Conservation (phyloP, 2,113 vertebrate genomes). For the Poeciliopsis prolifica region DNA sequence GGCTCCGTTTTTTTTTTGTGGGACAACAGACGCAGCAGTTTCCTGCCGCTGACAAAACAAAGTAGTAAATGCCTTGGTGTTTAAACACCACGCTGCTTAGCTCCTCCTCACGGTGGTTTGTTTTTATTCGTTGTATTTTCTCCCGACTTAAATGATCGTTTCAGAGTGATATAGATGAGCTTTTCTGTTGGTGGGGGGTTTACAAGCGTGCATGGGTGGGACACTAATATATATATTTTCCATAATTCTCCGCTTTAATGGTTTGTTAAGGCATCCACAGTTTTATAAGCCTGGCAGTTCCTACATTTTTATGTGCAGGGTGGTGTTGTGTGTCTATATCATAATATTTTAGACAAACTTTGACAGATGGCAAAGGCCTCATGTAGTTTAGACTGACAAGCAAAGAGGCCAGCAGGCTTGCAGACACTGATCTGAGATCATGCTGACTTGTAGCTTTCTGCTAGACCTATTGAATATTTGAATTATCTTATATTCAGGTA, state of each 20-base stretch:
- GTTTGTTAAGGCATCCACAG: background rate
- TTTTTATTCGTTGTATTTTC: background rate
- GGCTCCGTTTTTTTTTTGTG: background rate
- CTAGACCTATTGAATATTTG: too few species aligned
- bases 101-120: background rate
- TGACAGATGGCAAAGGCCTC: conserved; percentile 35
- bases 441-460: conserved; percentile 17
- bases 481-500: too few species aligned
- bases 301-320: background rate
- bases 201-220: conserved; percentile 19
- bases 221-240: conserved; percentile 4
- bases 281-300: background rate
- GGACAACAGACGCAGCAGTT: background rate
- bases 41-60: background rate
- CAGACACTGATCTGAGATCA: conserved; percentile 5
- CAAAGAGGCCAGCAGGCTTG: background rate
- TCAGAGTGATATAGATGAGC: background rate
- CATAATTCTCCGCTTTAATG: background rate
- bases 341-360: background rate
- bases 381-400: conserved; percentile 15
- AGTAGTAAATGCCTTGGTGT: background rate
- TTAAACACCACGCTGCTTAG: background rate
- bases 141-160: too few species aligned
- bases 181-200: background rate
- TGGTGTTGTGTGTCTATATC: background rate